Percentiles rank a stretch among this genome's conserved stretches.
phyloP scores from a whole-genome alignment of 1,140 invertebrate species.

The Chrysomallon squamiferum region DNA sequence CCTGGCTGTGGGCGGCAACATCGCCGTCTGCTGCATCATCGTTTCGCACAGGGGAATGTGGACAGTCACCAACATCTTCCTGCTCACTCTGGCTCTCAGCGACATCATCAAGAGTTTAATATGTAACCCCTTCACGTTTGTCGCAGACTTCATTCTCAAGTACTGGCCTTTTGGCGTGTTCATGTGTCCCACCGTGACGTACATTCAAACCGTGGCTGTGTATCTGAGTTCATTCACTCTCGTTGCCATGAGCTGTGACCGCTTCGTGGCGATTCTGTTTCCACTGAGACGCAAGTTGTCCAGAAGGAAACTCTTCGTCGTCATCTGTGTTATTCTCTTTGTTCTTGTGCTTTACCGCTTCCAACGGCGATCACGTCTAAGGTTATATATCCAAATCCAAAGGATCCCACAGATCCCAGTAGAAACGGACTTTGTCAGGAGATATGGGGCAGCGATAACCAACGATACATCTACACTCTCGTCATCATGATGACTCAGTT shows the following conservation, averaged over 20 bases:
- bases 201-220: constrained; percentile 89
- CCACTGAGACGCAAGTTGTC: constrained; percentile 81
- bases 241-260: constrained; percentile 93
- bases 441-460: constrained; percentile 21
- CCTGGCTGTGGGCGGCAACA: constrained; percentile 29
- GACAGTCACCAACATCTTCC: constrained; percentile 95
- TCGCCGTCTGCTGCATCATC: constrained; percentile 33
- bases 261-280: constrained; percentile 95
- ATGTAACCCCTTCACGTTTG: constrained; percentile 29
- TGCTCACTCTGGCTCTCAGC: constrained; percentile 92
- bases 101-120: constrained; percentile 66
- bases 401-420: constrained; percentile 15
- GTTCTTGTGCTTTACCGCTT: constrained; percentile 59
- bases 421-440: constrained; percentile 36
- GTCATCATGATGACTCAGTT: constrained; percentile 84
- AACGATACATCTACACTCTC: constrained; percentile 75
- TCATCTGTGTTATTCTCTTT: constrained; percentile 78
- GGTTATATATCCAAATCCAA: constrained; percentile 8
- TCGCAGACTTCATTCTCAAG: constrained; percentile 82
- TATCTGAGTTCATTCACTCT: constrained; percentile 93
- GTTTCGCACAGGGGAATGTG: constrained; percentile 81
- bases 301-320: constrained; percentile 72
- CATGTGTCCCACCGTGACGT: constrained; percentile 85
- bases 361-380: constrained; percentile 43
- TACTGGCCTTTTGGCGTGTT: constrained; percentile 89